Evolutionary conservation across 2,888 invertebrate species (phyloP), one percentile per base, ranked within the genome.

Genomic region (Sussaba pulchella): DNA sequence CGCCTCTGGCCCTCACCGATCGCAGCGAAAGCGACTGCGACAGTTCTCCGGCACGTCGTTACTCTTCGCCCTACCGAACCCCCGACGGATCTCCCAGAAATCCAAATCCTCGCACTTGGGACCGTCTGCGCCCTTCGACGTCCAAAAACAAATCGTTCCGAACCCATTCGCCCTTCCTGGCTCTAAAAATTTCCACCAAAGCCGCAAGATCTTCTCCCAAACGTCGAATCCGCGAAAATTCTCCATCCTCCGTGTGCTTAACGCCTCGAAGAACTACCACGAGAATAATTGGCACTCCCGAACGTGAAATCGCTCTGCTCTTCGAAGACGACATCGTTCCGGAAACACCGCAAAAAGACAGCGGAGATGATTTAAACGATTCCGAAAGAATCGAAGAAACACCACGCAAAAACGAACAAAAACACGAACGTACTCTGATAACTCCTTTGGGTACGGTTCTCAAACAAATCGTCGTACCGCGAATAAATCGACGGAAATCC

Each of bases 401-500:
- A 6, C 90, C 90, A 0, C 84, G 85, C 14, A 90, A 89, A 19
- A 82, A 85, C 9, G 84, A 31, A 31, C 31, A 85, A 14, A 84
- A 80, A 64, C 82, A 83, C 10, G 89, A 87, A 26, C 67, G 81
- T 0, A 86, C 82, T 43, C 76, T 90, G 36, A 88, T 87, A 43
- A 90, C 91, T 9, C 91, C 91, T 12, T 72, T 91, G 17, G 86
- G 86, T 17, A 88, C 88, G 2, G 84, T 90, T 2, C 67, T 77
- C 21, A 89, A 90, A 43, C 79, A 84, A 21, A 84, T 83, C 17
- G 81, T 86, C 0, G 77, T 90, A 2, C 89, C 91, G 4, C 88
- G 83, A 66, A 45, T 90, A 5, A 88, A 89, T 64, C 88, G 87
- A 47, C 87, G 90, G 24, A 91, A 90, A 50, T 89, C 90, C 2